phyloP scores from a whole-genome alignment of 2,797 vertebrate species.

The Acanthis flammea region DNA sequence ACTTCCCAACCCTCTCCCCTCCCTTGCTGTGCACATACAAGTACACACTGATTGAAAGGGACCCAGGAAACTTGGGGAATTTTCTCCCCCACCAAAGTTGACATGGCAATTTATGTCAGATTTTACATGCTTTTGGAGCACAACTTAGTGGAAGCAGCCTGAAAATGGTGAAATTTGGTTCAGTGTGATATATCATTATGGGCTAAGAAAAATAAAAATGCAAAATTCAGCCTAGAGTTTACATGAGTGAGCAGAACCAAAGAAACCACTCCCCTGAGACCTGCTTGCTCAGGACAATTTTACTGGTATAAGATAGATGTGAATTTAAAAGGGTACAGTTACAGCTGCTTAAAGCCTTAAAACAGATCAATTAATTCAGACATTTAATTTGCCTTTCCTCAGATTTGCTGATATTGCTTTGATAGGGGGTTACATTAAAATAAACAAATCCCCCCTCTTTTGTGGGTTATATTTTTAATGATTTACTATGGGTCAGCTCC shows the following conservation, averaged over 20 bases:
- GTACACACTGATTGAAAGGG: neutral
- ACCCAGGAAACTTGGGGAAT: neutral
- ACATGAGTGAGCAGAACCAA: neutral
- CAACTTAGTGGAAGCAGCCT: neutral
- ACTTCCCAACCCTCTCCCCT: neutral
- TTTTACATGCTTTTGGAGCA: neutral
- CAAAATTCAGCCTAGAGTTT: neutral
- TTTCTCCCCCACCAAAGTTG: neutral
- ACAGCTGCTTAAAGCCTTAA: neutral
- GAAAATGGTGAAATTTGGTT: neutral
- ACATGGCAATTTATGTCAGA: neutral
- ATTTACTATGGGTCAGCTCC: neutral
- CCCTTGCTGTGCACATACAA: neutral
- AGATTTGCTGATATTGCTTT: neutral
- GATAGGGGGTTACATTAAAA: neutral
- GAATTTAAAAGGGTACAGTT: neutral
- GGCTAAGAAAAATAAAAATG: neutral
- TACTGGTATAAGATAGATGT: neutral
- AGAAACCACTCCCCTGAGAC: neutral
- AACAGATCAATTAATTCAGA: neutral
- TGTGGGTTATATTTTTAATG: neutral
- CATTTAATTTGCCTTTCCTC: neutral
- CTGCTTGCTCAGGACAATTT: neutral
- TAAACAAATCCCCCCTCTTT: accelerated
- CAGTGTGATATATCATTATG: neutral